Conservation (phyloP, 2,113 vertebrate genomes). For the Galbula dea region DNA sequence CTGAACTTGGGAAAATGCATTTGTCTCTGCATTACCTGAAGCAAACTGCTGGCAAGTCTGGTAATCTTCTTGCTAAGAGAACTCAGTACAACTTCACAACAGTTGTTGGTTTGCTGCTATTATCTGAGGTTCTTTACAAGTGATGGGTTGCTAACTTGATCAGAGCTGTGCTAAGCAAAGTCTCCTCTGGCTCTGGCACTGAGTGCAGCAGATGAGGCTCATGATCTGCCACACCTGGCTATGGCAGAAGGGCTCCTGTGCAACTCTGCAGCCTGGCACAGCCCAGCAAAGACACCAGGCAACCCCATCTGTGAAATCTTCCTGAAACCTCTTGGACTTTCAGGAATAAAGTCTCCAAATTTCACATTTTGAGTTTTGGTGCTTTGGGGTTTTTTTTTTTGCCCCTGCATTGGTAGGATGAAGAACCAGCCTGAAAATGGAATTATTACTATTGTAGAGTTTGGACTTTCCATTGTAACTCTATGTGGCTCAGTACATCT, state of each 20-base stretch:
- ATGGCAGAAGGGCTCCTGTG: fast-evolving
- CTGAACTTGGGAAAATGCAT: too few species aligned
- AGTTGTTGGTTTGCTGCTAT: background rate
- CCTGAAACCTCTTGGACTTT: background rate
- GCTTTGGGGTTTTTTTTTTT: fast-evolving
- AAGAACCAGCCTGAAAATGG: background rate
- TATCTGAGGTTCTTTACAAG: background rate
- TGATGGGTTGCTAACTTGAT: background rate
- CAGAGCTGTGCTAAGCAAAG: background rate
- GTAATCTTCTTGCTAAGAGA: background rate
- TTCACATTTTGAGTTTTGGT: too few species aligned
- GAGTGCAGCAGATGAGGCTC: background rate
- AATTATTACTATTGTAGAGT: fast-evolving
- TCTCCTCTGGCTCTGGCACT: background rate
- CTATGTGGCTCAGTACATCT: background rate
- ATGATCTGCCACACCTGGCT: fast-evolving
- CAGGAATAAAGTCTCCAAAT: background rate
- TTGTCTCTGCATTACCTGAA: background rate
- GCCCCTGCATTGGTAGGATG: background rate
- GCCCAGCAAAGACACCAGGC: background rate
- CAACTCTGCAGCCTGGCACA: background rate
- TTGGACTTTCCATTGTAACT: background rate
- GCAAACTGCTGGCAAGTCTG: background rate
- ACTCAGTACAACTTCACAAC: background rate
- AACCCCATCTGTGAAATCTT: fast-evolving